Evolutionary conservation across 2,113 vertebrate genomes (phyloP), one percentile per base, ranked within the genome.

Genomic region (Podocnemis expansa): DNA sequence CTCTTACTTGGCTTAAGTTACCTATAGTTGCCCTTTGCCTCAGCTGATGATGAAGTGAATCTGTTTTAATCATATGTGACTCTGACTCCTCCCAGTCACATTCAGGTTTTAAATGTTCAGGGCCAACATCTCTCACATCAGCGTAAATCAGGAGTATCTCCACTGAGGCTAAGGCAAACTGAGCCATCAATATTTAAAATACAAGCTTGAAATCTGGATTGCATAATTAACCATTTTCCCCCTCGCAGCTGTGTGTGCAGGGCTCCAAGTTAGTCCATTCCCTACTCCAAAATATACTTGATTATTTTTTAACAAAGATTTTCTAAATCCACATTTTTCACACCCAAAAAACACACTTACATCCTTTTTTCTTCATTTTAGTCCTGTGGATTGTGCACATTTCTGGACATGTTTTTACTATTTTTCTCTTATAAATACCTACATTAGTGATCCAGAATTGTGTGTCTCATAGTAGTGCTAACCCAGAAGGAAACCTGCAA

Each of bases 131-230:
- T 84, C 84, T 80, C 78, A 54, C 22, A 82, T 80, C 84, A 27
- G 12, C 31, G 52, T 31, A 54, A 89, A 82, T 78, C 3, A 41
- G 8, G 34, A 91, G 22, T 82, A 52, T 13, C 1, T 78, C 80
- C 93, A 6, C 12, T 94, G 47, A 91, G 52, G 51, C 75, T 47
- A 78, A 8, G 70, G 41, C 31, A 58, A 90, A 58, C 0, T 41
- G 55, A 88, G 21, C 3, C 0, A 0, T 55, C 41, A 25, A 41
- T 45, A 45, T 76, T 45, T 25, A 76, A 27, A 76, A 10, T 45
- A 27, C 27, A 24, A 76, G 3, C 5, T 45, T 10, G 7, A 45
- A 76, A 76, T 7, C 22, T 25, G 73, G 56, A 29, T 4, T 29
- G 29, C 25, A 58, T 70, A 0, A 54, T 75, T 43, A 55, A 2